Base-by-base conservation (phyloP, 2,797 vertebrate species). In the Trachurus trachurus region DNA sequence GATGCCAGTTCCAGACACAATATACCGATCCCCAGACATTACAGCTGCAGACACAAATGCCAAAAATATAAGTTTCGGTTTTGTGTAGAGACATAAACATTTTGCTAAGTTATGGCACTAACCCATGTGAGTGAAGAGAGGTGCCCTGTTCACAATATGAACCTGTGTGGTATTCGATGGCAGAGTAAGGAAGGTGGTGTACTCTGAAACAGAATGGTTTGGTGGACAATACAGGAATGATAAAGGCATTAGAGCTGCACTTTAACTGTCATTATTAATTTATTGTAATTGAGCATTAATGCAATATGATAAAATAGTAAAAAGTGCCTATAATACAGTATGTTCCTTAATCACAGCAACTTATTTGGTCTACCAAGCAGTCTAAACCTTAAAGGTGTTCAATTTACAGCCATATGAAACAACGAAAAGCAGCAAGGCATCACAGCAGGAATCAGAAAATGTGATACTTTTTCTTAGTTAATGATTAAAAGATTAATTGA, bases 71-170 rank as follows among this genome's bases (percentile, higher is more conserved):
- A 4, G 22, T 49, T 71, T 42, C 0, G 37, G 42, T 64, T 13
- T 22, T 31, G 44, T 31, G 9, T 2, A 8, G 60, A 65, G 39
- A 70, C 22, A 5, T 60, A 9, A 64, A 86, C n/a, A 3, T 74
- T 13, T 6, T 9, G 1, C 26, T 2, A 53, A 45, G 50, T 64
- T 54, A 58, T 11, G 49, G 1, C 12, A 67, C 96, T 95, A 91
- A 99, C 98, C 98, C 92, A 99, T 87, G 84, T 99, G 98, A 16
- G 98, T 98, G 92, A 99, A 99, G 76, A 98, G 93, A 0, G 98
- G 97, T 12, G 95, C 96, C 73, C 6, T 89, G 91, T 99, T 99
- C 87, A 94, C 62, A 11, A 99, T 45, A 1, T 63, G 91, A 52
- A 97, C 93, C 0, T 81, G 90, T 57, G 97, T 97, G 81, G 95